These are phyloP conservation scores for Falco concolor DNA, from an alignment of 2,797 vertebrate genomes.

Conservation along the genomic window DNA sequence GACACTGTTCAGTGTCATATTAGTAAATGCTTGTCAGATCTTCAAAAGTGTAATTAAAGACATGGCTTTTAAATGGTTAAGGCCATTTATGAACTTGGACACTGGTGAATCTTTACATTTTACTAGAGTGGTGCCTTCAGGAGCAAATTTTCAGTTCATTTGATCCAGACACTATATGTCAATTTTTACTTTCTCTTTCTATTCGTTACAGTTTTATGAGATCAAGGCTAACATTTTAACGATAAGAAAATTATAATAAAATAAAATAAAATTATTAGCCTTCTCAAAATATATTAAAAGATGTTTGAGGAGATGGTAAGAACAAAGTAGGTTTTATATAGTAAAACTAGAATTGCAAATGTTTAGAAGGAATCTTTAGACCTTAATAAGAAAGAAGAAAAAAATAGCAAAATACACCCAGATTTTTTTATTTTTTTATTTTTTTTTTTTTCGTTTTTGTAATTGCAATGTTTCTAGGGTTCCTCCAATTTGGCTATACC, in stretches of 20 bases:
- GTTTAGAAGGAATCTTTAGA: not conserved
- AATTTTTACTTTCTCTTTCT: not conserved
- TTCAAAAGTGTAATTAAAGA: not conserved
- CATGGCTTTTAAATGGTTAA: not conserved
- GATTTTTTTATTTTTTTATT: not conserved
- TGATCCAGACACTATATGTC: not conserved
- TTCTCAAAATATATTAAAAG: not conserved
- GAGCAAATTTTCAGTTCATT: not conserved
- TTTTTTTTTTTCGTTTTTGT: not conserved
- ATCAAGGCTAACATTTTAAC: not conserved
- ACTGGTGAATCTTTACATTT: not conserved
- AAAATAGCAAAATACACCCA: not conserved
- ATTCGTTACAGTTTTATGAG: not conserved
- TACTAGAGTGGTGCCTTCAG: not conserved
- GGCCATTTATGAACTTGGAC: not conserved
- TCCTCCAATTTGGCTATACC: not conserved
- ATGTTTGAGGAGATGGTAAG: not conserved
- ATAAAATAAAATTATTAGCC: not conserved
- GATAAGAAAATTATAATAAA: not conserved
- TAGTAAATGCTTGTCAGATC: not conserved
- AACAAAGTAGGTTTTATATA: not conserved
- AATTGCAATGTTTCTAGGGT: not conserved
- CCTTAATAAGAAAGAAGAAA: not conserved
- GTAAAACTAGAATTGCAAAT: not conserved
- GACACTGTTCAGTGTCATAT: not conserved